A percentile compares a stretch with the other conserved stretches of the same genome.
phyloP scores from a whole-genome alignment of 2,888 invertebrate species.

The Biston betularia region DNA sequence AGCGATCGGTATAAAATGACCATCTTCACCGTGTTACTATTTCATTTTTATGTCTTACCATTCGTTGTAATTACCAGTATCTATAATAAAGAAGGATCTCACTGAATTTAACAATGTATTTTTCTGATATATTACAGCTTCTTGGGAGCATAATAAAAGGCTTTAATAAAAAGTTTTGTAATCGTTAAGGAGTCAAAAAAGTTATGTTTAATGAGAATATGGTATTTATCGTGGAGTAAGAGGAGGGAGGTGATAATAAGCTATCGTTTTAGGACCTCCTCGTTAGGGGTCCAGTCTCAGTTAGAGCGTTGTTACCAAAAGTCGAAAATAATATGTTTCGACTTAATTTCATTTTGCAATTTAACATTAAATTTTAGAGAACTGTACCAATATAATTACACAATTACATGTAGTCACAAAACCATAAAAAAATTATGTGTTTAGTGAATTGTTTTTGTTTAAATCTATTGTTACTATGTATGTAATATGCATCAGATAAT shows the following conservation, averaged over 20 bases:
- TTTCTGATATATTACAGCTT: constrained; percentile 32
- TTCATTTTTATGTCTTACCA: constrained; percentile 18
- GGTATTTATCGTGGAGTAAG: constrained; percentile 58
- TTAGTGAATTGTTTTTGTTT: no score
- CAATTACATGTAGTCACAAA: no score
- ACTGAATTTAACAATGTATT: constrained; percentile 15
- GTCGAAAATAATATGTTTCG: no score
- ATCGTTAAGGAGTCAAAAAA: constrained; percentile 44
- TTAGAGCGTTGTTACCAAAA: constrained; percentile 27
- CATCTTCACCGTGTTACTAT: constrained; percentile 3
- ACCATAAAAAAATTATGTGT: no score
- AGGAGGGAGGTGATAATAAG: constrained; percentile 71
- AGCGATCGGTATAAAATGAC: constrained; percentile 3
- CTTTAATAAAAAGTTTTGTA: constrained; percentile 42
- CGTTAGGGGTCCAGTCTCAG: constrained; percentile 44
- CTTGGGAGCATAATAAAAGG: constrained; percentile 19
- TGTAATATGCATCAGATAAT: no score
- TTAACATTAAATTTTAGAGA: no score
- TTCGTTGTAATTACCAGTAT: constrained; percentile 5
- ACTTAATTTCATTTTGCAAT: no score
- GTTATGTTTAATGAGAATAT: constrained; percentile 60
- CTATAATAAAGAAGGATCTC: constrained; percentile 13
- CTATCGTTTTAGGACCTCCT: constrained; percentile 52
- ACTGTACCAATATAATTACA: no score
- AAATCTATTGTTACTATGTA: no score